Evolutionary conservation across 2,113 vertebrate species (phyloP), one percentile per base, ranked within the genome.

Genomic region (Hippocampus zosterae): DNA sequence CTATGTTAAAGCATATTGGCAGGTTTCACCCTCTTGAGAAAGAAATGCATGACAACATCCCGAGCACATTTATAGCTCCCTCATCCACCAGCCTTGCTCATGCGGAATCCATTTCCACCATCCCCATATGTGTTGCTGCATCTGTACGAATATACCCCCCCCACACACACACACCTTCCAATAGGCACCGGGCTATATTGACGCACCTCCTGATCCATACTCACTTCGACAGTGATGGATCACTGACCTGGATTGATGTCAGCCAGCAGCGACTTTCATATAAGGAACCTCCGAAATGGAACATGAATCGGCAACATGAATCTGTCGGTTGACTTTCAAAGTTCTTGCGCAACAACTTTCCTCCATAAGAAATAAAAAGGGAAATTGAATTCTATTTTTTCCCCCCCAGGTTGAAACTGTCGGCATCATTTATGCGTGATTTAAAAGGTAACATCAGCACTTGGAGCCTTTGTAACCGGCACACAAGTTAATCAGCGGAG

Each of bases 141-240:
- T 71, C 62, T 65, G 21, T 67, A 33, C 13, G 41, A 41, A 40
- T 10, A 40, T 13, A 4, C 23, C 15, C 23, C 1, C 25, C 55
- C 25, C n/a, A 21, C 50, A 55, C 53, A 59, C 21, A 63, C n/a
- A 65, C 41, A 56, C 79, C 71, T 80, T 81, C 75, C 79, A 84
- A 83, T 71, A 74, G 78, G 76, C 71, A 83, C 71, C 76, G 76
- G 52, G 71, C 63, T 83, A 87, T 88, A 89, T 90, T 81, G 81
- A 92, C 75, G 74, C 76, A 69, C 76, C 79, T 69, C 65, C 78
- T 87, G 88, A 90, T 90, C 86, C 81, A 90, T 92, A 85, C 83
- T 80, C 80, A 76, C 78, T 74, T 78, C 88, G 88, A 89, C 87
- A 85, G 65, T 88, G 89, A 91, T 89, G 85, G 82, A 91, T 87